Conservation (phyloP, 2,113 vertebrate species). For the Python bivittatus region DNA sequence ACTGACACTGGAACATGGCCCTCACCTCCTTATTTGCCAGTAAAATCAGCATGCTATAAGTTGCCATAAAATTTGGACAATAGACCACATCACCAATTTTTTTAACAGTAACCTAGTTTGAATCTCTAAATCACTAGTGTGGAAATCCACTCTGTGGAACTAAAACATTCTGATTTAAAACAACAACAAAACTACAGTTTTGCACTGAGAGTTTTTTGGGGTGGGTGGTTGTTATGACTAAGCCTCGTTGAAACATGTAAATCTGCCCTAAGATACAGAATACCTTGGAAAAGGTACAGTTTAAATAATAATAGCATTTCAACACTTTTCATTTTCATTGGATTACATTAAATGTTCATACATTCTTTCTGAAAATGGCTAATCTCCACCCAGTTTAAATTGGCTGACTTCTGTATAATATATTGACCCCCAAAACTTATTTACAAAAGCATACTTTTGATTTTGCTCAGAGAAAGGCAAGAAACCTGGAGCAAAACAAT, state of each 20-base stretch:
- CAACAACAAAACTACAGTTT: not conserved
- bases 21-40: not conserved
- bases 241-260: not conserved
- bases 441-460: slow-evolving; percentile 67
- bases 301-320: not conserved
- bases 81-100: not conserved
- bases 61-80: not conserved
- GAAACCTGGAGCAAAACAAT: slow-evolving; percentile 45
- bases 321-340: slow-evolving; percentile 11
- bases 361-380: slow-evolving; percentile 56
- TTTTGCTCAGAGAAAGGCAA: slow-evolving; percentile 61
- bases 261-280: not conserved
- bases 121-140: not conserved
- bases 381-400: slow-evolving; percentile 62
- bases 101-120: not conserved
- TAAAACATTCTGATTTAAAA: not conserved
- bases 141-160: not conserved
- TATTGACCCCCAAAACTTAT: slow-evolving; percentile 53
- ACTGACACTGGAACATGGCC: not conserved
- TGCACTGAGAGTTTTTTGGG: not conserved
- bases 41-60: not conserved
- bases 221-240: not conserved
- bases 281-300: not conserved
- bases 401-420: slow-evolving; percentile 59
- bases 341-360: slow-evolving; percentile 30